These are phyloP conservation scores for Spermophilus dauricus DNA, from an alignment of 2,113 vertebrate genomes.

Conservation along the genomic window DNA sequence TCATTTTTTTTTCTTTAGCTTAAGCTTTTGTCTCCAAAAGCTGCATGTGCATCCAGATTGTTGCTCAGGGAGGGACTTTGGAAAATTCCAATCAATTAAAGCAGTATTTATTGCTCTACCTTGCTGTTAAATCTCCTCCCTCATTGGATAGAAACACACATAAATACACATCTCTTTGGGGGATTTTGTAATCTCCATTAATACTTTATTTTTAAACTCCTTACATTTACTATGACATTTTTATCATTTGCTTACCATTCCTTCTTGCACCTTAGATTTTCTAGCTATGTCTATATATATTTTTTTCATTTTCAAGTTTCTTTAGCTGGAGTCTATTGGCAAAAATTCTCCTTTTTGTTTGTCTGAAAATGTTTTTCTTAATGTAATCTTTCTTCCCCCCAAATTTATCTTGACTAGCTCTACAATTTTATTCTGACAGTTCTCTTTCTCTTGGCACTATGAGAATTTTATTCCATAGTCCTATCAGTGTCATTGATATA, in stretches of 20 bases:
- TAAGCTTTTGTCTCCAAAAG: neutral
- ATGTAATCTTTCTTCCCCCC: neutral
- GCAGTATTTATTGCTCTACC: neutral
- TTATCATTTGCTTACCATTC: neutral
- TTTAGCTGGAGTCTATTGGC: neutral
- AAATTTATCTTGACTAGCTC: neutral
- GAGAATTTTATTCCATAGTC: neutral
- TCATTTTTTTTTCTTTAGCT: neutral
- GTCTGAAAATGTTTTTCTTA: constrained; percentile 33
- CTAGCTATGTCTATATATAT: neutral
- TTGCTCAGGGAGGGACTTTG: neutral
- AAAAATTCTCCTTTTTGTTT: neutral
- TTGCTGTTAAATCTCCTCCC: neutral
- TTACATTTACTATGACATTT: neutral
- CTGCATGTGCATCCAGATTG: neutral
- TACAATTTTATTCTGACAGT: neutral
- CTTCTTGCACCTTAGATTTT: constrained; percentile 31
- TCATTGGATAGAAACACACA: neutral
- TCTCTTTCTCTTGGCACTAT: neutral
- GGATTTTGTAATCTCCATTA: neutral
- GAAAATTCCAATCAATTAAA: constrained; percentile 24
- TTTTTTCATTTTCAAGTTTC: neutral
- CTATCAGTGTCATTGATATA: neutral
- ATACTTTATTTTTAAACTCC: constrained; percentile 6
- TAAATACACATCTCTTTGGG: neutral